phyloP scores from a whole-genome alignment of 2,113 vertebrate genomes.

The Xiphophorus maculatus region DNA sequence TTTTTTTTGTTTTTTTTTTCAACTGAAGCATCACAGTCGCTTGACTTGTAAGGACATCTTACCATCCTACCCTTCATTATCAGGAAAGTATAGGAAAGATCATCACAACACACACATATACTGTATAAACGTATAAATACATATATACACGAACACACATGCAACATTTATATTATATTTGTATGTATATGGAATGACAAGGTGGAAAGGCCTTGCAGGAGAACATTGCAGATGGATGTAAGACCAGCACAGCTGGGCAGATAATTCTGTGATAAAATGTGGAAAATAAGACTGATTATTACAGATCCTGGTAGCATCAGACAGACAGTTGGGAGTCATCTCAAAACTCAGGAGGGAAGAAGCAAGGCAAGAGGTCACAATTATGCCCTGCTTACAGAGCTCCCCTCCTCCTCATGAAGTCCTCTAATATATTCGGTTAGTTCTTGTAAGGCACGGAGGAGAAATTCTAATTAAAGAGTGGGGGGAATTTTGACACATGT shows the following conservation, averaged over 20 bases:
- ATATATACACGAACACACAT: too few species aligned
- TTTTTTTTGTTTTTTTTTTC: too few species aligned
- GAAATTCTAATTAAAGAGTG: conserved; percentile 98
- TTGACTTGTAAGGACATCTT: too few species aligned
- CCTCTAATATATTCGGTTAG: conserved; percentile 92
- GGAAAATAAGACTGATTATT: conserved; percentile 94
- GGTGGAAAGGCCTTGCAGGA: neutral
- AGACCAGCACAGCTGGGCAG: conserved; percentile 52
- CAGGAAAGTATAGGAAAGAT: too few species aligned
- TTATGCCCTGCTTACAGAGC: conserved; percentile 86
- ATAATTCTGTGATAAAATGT: conserved; percentile 89
- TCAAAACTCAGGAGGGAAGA: conserved; percentile 92
- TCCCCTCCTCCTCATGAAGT: conserved; percentile 87
- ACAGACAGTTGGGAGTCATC: conserved; percentile 91
- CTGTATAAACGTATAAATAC: too few species aligned
- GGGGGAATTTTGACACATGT: conserved; percentile 98
- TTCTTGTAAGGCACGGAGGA: conserved; percentile 90
- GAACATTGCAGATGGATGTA: conserved; percentile 8
- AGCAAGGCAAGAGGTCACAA: conserved; percentile 97
- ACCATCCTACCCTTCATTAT: too few species aligned
- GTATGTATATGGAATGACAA: neutral
- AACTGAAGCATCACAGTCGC: too few species aligned
- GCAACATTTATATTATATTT: too few species aligned
- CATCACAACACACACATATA: too few species aligned
- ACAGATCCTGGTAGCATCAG: conserved; percentile 86